Evolutionary conservation across 2,888 invertebrate species (phyloP).

Genomic region (Thera britannica): DNA sequence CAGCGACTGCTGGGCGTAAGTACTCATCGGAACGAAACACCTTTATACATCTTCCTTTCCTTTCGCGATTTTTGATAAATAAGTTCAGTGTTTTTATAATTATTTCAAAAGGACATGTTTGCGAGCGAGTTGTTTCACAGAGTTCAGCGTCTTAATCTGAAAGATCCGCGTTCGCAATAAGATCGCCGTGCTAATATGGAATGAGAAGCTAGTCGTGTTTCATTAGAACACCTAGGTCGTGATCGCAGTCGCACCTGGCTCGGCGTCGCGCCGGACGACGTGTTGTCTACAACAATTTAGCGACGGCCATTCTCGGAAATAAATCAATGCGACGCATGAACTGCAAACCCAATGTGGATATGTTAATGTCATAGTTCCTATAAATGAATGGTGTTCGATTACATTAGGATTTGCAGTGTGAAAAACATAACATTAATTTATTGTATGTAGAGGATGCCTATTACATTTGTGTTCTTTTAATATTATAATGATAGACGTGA

Average conservation of each 20-base stretch:
- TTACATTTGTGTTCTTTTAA: too few relatives aligned
- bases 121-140: neutral
- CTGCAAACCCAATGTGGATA: slow-evolving; percentile 66
- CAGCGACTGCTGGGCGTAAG: slow-evolving; percentile 42
- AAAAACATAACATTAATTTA: neutral
- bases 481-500: too few relatives aligned
- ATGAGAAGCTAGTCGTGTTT: slow-evolving; percentile 42
- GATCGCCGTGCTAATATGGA: slow-evolving; percentile 13
- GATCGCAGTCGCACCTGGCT: slow-evolving; percentile 72
- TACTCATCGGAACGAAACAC: slow-evolving; percentile 38
- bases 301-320: slow-evolving; percentile 66
- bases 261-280: slow-evolving; percentile 49
- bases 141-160: slow-evolving; percentile 9
- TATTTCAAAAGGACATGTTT: neutral
- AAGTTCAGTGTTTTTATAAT: too few relatives aligned
- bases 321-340: slow-evolving; percentile 60
- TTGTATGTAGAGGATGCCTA: too few relatives aligned
- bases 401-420: slow-evolving; percentile 37
- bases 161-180: slow-evolving; percentile 20
- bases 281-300: slow-evolving; percentile 63
- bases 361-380: slow-evolving; percentile 69
- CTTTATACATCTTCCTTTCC: too few relatives aligned
- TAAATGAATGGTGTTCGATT: slow-evolving; percentile 67
- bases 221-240: slow-evolving; percentile 49
- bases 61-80: too few relatives aligned